phyloP scores from a whole-genome alignment of 2,888 invertebrate genomes.

The Chymomyza procnemis region DNA sequence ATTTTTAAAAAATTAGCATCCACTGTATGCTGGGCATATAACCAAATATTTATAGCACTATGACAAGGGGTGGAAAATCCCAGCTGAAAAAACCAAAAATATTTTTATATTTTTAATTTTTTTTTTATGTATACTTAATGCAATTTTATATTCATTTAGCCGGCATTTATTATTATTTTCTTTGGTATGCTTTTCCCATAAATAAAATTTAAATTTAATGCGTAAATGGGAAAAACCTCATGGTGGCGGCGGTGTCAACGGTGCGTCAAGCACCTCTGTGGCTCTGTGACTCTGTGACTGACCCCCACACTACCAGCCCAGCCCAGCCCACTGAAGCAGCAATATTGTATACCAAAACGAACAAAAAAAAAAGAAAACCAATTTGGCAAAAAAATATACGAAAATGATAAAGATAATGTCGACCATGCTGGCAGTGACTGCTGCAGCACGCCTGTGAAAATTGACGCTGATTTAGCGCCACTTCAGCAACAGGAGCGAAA shows the following conservation, averaged over 20 bases:
- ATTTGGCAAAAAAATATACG: too few relatives aligned
- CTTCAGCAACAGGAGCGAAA: slow-evolving; percentile 51
- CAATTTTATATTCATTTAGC: slow-evolving; percentile 48
- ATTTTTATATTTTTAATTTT: slow-evolving; percentile 30
- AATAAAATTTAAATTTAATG: slow-evolving; percentile 4
- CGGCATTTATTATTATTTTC: slow-evolving; percentile 6
- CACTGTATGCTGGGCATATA: not conserved
- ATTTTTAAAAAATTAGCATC: not conserved
- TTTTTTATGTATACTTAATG: slow-evolving; percentile 68
- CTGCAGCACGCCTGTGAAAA: slow-evolving; percentile 22
- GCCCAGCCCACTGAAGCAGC: not conserved
- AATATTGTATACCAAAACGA: not conserved
- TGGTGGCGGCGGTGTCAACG: not conserved
- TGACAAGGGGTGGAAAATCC: slow-evolving; percentile 28
- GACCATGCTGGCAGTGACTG: not conserved
- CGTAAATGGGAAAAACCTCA: slow-evolving; percentile 15
- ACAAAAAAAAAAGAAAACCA: not conserved
- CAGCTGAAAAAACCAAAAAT: slow-evolving; percentile 43
- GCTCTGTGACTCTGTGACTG: too few relatives aligned
- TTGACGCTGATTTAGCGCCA: slow-evolving; percentile 55
- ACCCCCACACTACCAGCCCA: not conserved
- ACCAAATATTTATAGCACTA: not conserved
- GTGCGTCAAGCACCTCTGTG: not conserved
- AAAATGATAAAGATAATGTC: not conserved
- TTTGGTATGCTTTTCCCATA: slow-evolving; percentile 11